phyloP scores from a whole-genome alignment of 2,888 invertebrate species.

The Coenonympha arcania region DNA sequence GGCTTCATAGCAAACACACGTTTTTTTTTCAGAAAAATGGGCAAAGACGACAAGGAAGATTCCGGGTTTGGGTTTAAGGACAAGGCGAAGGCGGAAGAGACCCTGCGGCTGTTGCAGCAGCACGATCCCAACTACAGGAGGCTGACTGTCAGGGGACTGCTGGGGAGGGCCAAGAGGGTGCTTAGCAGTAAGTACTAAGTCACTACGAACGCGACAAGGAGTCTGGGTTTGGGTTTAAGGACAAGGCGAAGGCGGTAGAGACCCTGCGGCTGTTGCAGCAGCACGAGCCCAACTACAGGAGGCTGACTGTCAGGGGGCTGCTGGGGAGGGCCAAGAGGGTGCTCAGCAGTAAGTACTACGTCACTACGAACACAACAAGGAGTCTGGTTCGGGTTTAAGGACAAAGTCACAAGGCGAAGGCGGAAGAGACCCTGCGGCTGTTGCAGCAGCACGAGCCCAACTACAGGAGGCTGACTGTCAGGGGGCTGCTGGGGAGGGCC shows the following conservation, averaged over 20 bases:
- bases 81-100: slow-evolving; percentile 79
- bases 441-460: slow-evolving; percentile 77
- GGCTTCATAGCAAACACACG: not conserved
- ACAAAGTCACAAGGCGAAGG: slow-evolving; percentile 81
- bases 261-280: too few species aligned
- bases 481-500: too few species aligned
- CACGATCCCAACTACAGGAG: slow-evolving; percentile 79
- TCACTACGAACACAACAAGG: slow-evolving; percentile 69
- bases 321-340: too few species aligned
- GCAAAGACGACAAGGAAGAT: slow-evolving; percentile 73
- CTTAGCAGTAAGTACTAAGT: slow-evolving; percentile 37
- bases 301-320: too few species aligned
- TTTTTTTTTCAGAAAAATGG: slow-evolving; percentile 47
- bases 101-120: slow-evolving; percentile 75
- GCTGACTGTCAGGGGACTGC: slow-evolving; percentile 76
- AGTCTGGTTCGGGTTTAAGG: slow-evolving; percentile 80
- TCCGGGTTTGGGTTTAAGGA: slow-evolving; percentile 82
- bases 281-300: too few species aligned
- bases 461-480: too few species aligned
- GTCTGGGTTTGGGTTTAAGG: not conserved
- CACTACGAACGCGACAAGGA: too few species aligned
- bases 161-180: slow-evolving; percentile 72
- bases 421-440: slow-evolving; percentile 77
- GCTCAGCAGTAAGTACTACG: too few species aligned
- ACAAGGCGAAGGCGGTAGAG: not conserved